phyloP scores from a whole-genome alignment of 2,888 invertebrate species.

The Mythimna ferrago region DNA sequence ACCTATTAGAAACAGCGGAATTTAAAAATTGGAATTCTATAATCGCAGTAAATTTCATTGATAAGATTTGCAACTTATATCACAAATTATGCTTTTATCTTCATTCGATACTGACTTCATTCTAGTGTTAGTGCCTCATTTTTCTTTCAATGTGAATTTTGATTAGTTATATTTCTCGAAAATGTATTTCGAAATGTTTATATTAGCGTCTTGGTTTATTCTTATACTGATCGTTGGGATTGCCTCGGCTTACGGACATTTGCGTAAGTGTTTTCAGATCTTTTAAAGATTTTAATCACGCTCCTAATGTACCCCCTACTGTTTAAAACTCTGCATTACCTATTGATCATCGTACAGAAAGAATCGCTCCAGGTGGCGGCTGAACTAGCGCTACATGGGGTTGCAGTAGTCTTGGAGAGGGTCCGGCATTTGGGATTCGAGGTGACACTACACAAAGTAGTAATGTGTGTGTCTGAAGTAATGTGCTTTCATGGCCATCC shows the following conservation, averaged over 20 bases:
- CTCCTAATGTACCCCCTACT: background rate
- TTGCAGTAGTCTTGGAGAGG: no score
- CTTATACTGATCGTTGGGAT: conserved; percentile 20
- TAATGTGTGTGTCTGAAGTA: no score
- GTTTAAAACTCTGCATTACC: conserved; percentile 5
- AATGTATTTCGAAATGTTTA: conserved; percentile 11
- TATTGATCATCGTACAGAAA: no score
- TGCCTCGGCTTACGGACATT: background rate
- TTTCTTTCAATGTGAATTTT: background rate
- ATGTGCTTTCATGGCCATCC: no score
- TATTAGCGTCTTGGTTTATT: conserved; percentile 20
- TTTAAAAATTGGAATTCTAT: background rate
- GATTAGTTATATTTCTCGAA: background rate
- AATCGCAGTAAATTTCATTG: conserved; percentile 14
- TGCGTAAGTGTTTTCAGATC: conserved; percentile 28
- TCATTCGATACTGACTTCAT: background rate
- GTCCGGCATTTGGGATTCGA: no score
- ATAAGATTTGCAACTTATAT: conserved; percentile 34
- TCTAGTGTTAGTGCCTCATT: conserved; percentile 7
- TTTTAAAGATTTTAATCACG: background rate
- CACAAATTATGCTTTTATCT: conserved; percentile 18
- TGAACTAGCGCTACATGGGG: no score
- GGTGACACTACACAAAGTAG: no score
- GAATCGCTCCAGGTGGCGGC: no score
- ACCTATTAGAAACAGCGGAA: background rate